Evolutionary conservation across 1,140 invertebrate species (phyloP).

Genomic region (Mya arenaria): DNA sequence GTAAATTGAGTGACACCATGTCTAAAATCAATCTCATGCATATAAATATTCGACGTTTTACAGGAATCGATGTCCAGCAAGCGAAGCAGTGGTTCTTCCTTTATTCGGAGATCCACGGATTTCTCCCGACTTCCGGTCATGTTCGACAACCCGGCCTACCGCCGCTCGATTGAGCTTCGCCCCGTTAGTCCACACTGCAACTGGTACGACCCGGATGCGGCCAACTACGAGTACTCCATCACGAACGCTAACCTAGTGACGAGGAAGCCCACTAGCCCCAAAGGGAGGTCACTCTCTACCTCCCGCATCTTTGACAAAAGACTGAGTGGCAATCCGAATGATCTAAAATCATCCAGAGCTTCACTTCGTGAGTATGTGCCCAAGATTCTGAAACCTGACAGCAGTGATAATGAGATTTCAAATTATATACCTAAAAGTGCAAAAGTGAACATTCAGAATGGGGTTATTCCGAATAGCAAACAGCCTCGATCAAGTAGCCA

Average conservation of each 20-base stretch:
- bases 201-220: constrained; percentile 41
- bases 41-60: background rate
- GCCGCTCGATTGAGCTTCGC: constrained; percentile 34
- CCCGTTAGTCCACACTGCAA: constrained; percentile 14
- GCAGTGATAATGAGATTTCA: background rate
- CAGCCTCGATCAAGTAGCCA: background rate
- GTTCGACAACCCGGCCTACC: constrained; percentile 35
- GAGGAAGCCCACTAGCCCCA: background rate
- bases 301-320: too few species aligned
- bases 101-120: constrained; percentile 23
- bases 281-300: constrained; percentile 24
- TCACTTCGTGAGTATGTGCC: constrained; percentile 24
- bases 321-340: too few species aligned
- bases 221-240: constrained; percentile 20
- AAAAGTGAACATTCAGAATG: background rate
- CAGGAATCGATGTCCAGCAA: constrained; percentile 5
- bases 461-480: background rate
- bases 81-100: constrained; percentile 7
- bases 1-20: background rate
- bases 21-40: background rate
- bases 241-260: constrained; percentile 34
- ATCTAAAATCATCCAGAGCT: background rate
- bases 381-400: too few species aligned
- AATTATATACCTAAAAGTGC: background rate
- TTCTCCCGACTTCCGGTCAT: constrained; percentile 2